Evolutionary conservation across 2,113 vertebrate genomes (phyloP).

Genomic region (Petrocephalus zakoni): DNA sequence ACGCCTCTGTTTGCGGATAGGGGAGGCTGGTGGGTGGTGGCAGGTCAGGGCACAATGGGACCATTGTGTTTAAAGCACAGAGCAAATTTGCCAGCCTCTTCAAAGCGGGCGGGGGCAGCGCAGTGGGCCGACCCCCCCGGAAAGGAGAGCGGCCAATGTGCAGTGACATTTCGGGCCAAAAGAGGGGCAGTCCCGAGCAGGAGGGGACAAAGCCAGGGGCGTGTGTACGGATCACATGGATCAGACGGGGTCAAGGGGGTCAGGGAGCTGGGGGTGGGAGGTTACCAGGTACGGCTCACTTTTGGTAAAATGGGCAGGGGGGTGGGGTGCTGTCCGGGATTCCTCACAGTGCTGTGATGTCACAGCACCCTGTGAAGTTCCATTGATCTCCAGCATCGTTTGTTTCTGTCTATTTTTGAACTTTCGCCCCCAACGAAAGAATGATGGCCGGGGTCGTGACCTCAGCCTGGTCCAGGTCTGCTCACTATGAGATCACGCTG

Average conservation of each 20-base stretch:
- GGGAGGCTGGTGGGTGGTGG: constrained; percentile 39
- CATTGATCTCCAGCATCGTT: neutral
- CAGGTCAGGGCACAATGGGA: constrained; percentile 42
- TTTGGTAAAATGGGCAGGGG: neutral
- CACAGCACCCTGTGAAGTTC: neutral
- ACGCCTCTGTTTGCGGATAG: constrained; percentile 43
- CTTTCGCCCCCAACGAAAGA: neutral
- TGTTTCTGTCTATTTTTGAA: constrained; percentile 1
- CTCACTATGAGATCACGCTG: neutral
- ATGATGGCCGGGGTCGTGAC: neutral
- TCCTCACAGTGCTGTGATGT: neutral
- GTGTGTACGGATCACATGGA: neutral
- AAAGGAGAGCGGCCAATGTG: neutral
- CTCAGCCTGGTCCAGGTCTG: neutral
- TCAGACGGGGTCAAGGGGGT: neutral
- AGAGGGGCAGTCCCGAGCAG: constrained; percentile 23
- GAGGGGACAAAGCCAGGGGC: neutral
- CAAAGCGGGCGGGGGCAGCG: neutral
- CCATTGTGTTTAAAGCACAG: constrained; percentile 47
- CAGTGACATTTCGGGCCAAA: constrained; percentile 36
- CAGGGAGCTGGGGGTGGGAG: neutral
- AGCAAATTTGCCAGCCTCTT: constrained; percentile 52
- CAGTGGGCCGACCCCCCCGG: neutral
- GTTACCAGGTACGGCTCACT: neutral
- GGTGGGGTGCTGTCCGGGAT: neutral